A percentile compares a stretch with the other conserved stretches of the same genome.
These are phyloP conservation scores for Lasius platythorax DNA, from an alignment of 2,888 invertebrate genomes.

Conservation along the genomic window DNA sequence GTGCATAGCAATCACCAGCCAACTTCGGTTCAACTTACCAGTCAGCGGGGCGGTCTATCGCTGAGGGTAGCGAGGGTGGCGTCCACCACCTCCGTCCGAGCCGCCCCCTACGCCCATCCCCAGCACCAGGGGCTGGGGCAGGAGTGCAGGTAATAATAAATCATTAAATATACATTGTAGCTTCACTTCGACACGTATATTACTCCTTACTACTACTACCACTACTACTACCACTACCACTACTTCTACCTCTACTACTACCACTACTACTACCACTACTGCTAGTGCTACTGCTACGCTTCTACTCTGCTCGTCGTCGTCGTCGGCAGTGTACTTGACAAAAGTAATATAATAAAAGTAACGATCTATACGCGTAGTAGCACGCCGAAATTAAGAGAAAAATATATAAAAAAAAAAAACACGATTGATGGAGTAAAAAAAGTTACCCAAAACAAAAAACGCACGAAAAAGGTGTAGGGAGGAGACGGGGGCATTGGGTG, in stretches of 20 bases:
- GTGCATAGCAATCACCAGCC: conserved; percentile 82
- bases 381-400: conserved; percentile 65
- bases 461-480: conserved; percentile 85
- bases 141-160: conserved; percentile 86
- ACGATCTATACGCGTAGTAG: conserved; percentile 66
- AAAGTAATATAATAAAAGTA: conserved; percentile 64
- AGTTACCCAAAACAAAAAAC: conserved; percentile 75
- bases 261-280: conserved; percentile 52
- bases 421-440: conserved; percentile 70
- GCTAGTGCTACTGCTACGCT: conserved; percentile 63
- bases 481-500: conserved; percentile 86
- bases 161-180: conserved; percentile 72
- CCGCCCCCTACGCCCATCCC: conserved; percentile 86
- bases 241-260: conserved; percentile 49
- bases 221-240: conserved; percentile 58
- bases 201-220: conserved; percentile 63
- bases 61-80: conserved; percentile 86
- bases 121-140: conserved; percentile 85
- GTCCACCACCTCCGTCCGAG: conserved; percentile 86
- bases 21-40: conserved; percentile 83
- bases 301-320: conserved; percentile 71
- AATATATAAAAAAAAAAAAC: conserved; percentile 42
- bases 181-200: conserved; percentile 73
- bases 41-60: conserved; percentile 85
- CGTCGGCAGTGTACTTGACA: conserved; percentile 68